These are phyloP conservation scores for Ursus arctos DNA, from an alignment of 2,113 vertebrate species.

Conservation along the genomic window DNA sequence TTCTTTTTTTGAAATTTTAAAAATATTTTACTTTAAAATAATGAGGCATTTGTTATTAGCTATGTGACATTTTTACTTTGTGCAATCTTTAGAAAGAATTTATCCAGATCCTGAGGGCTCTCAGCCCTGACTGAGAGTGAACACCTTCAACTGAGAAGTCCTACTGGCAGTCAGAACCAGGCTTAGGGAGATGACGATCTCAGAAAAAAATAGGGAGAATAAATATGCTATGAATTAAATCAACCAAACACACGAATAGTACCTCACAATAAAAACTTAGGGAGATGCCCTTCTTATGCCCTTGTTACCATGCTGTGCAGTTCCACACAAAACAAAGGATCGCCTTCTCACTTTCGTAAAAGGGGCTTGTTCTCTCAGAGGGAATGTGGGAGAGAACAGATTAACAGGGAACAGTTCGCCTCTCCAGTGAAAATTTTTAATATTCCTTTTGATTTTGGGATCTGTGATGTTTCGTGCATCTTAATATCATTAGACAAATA, in stretches of 20 bases:
- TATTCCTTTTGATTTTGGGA: constrained; percentile 39
- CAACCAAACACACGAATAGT: neutral
- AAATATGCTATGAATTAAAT: neutral
- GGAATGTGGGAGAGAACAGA: neutral
- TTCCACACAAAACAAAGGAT: neutral
- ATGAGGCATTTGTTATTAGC: neutral
- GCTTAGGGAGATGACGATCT: neutral
- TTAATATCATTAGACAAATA: constrained; percentile 13
- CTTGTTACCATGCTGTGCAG: neutral
- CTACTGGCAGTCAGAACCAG: neutral
- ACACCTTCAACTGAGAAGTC: neutral
- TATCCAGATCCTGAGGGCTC: neutral
- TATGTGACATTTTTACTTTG: neutral
- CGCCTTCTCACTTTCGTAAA: neutral
- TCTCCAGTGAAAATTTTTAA: neutral
- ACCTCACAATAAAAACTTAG: neutral
- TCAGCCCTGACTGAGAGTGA: neutral
- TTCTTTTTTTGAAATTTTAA: neutral
- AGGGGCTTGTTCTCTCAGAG: neutral
- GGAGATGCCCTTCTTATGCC: neutral
- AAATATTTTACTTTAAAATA: neutral
- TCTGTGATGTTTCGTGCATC: neutral
- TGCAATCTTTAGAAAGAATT: neutral
- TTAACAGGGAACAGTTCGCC: neutral
- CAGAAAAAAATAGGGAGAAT: neutral